Evolutionary conservation across 2,888 invertebrate genomes (phyloP), one percentile per base, ranked within the genome.

Genomic region (Ichneumoninae sp.): DNA sequence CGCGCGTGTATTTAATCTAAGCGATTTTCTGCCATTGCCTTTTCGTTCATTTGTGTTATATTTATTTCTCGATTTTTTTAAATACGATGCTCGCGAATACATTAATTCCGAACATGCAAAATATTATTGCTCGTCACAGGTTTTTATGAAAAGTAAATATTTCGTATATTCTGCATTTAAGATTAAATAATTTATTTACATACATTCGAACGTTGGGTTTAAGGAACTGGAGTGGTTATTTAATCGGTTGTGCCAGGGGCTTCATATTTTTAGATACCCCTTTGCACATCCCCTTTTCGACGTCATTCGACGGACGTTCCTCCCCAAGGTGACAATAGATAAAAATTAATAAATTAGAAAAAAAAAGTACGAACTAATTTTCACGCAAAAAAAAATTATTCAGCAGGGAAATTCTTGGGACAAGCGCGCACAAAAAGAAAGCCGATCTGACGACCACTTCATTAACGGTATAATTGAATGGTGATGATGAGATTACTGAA

Each of bases 401-500:
- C 19, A 19, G 7, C 19, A 52, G 8, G 0, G 5, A 52, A 7
- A 19, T 19, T 7, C 52, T 52, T 6, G 5, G 10, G 1, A 68
- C 10, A 8, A 10, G 22, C 26, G 3, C 40, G 19, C 0, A 22
- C 6, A 57, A 60, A 71, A 76, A 70, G 44, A 36, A 60, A 50
- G 57, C 26, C 47, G 60, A n/a, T 44, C 4, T 47, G 50, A 83
- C 76, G 54, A 73, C 47, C 26, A 78, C 78, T 81, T 44, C 66
- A 83, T 69, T 78, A 65, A 69, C 57, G 74, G 65, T 77, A 76
- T 74, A 60, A 81, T 78, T 74, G 63, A 78, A 78, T 78, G 60
- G 47, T 10, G 73, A 33, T 84, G 65, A 63, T 52, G 69, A 63
- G 77, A 68, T 30, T 5, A 73, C 36, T 44, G 70, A 10, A 50